Conservation (phyloP, 2,797 vertebrate species). For the Scolopax bukidnonensis region DNA sequence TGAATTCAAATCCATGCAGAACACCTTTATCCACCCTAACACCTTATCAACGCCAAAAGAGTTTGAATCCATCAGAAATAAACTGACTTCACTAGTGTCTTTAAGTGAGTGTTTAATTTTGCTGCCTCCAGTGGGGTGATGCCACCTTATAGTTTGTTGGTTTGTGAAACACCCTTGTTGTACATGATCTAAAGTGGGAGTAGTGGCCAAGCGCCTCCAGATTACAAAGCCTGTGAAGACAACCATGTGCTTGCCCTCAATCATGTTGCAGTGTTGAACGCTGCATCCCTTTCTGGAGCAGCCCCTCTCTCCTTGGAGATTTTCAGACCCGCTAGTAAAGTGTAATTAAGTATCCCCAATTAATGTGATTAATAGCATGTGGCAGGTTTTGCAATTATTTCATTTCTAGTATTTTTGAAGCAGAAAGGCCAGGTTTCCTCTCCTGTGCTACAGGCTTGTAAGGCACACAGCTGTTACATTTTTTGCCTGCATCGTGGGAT, state of each 20-base stretch:
- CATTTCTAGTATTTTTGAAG: background rate
- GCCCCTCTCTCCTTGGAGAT: background rate
- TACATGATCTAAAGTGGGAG: background rate
- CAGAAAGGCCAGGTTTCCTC: background rate
- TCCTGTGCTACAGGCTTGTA: background rate
- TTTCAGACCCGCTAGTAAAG: background rate
- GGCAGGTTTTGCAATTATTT: background rate
- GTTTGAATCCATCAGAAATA: background rate
- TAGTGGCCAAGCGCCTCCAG: background rate
- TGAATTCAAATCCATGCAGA: accelerated
- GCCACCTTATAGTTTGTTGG: accelerated
- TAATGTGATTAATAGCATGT: background rate
- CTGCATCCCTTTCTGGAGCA: background rate
- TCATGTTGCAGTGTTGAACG: background rate
- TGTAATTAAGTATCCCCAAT: background rate
- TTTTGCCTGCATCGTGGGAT: background rate
- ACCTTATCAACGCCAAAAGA: background rate
- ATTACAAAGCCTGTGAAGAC: background rate
- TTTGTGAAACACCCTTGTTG: background rate
- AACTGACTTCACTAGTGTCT: accelerated
- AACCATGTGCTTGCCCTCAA: background rate
- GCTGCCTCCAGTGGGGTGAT: background rate
- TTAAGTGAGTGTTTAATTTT: background rate
- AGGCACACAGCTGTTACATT: background rate
- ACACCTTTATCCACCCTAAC: background rate